Conservation (phyloP, 2,113 vertebrate species). For the Macquaria australasica region DNA sequence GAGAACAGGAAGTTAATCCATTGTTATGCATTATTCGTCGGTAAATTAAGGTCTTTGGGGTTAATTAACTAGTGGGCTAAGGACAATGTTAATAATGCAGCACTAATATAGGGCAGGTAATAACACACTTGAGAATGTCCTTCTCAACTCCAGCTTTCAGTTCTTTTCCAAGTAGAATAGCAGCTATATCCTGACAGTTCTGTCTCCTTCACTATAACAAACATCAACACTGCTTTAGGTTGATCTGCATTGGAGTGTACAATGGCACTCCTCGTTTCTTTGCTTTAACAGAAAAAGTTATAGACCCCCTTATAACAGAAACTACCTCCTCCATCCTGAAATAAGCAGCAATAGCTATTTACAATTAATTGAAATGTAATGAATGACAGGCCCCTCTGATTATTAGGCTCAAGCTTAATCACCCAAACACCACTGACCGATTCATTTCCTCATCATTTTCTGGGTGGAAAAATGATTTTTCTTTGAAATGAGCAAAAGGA, state of each 20-base stretch:
- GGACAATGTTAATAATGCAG: constrained; percentile 84
- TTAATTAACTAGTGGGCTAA: constrained; percentile 84
- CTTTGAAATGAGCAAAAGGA: constrained; percentile 26
- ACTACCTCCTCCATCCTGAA: background rate
- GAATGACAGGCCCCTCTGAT: constrained; percentile 18
- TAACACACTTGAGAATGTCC: constrained; percentile 72
- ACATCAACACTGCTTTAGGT: constrained; percentile 19
- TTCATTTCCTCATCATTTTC: constrained; percentile 17
- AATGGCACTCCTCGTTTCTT: background rate
- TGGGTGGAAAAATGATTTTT: background rate
- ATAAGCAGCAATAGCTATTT: background rate
- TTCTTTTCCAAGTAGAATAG: constrained; percentile 24
- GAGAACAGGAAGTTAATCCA: constrained; percentile 83
- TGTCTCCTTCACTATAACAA: constrained; percentile 7
- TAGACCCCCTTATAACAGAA: background rate
- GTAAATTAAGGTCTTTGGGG: constrained; percentile 84
- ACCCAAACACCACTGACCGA: constrained; percentile 16
- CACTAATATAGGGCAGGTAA: constrained; percentile 79
- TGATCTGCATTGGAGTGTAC: background rate
- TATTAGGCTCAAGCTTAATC: constrained; percentile 22
- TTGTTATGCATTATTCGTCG: constrained; percentile 81
- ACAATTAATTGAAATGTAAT: constrained; percentile 16
- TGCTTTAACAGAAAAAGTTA: background rate
- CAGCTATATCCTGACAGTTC: constrained; percentile 21
- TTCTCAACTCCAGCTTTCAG: constrained; percentile 50